These are phyloP conservation scores for Forbesichthys agassizii DNA, from an alignment of 2,113 vertebrate genomes.

Conservation along the genomic window DNA sequence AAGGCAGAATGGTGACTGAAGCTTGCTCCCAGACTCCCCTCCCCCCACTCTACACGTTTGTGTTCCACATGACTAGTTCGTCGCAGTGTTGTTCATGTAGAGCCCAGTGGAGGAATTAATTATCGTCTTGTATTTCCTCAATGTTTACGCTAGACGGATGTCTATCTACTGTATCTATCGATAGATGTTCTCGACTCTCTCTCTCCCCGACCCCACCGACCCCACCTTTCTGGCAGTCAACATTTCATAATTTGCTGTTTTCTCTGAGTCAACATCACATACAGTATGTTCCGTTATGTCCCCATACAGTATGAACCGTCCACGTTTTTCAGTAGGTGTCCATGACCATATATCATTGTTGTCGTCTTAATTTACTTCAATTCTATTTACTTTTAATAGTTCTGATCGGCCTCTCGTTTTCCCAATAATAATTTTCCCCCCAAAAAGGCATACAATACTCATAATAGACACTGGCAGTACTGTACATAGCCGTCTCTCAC, in stretches of 20 bases:
- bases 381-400: too few relatives aligned
- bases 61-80: slow-evolving; percentile 7
- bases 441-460: slow-evolving; percentile 8
- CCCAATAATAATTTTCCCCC: slow-evolving; percentile 6
- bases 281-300: not conserved
- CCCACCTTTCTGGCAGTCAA: slow-evolving; percentile 12
- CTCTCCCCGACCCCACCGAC: slow-evolving; percentile 14
- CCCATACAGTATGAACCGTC: slow-evolving; percentile 13
- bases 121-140: not conserved
- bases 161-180: too few relatives aligned
- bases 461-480: slow-evolving; percentile 10
- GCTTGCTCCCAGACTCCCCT: slow-evolving; percentile 5
- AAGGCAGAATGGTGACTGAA: slow-evolving; percentile 9
- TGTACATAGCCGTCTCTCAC: slow-evolving; percentile 7
- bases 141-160: too few relatives aligned
- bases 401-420: not conserved
- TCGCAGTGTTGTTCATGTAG: slow-evolving; percentile 10
- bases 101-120: slow-evolving; percentile 4
- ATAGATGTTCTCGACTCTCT: too few relatives aligned
- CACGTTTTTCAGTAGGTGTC: slow-evolving; percentile 15
- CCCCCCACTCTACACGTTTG: slow-evolving; percentile 2
- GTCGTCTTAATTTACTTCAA: not conserved
- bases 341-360: slow-evolving; percentile 10
- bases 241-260: slow-evolving; percentile 27
- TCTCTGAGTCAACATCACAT: slow-evolving; percentile 31